Evolutionary conservation across 1,140 invertebrate species (phyloP).

Genomic region (Heliconius eleuchia): DNA sequence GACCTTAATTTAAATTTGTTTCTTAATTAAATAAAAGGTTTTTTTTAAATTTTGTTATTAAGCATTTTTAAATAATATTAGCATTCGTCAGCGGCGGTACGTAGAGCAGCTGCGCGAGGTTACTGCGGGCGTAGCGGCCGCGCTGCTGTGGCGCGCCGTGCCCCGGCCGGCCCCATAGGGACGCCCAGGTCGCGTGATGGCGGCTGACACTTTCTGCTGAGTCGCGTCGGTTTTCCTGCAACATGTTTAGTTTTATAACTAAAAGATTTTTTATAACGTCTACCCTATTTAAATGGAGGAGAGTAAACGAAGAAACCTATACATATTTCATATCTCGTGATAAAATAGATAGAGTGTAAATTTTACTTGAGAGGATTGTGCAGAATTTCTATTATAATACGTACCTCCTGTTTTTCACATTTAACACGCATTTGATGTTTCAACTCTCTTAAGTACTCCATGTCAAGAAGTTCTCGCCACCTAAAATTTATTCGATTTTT

Average conservation of each 20-base stretch:
- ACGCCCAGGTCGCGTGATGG: conserved; percentile 86
- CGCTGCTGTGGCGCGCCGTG: conserved; percentile 83
- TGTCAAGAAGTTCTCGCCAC: conserved; percentile 66
- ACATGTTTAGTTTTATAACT: background rate
- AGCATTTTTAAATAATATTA: conserved; percentile 8
- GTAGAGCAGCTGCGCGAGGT: conserved; percentile 66
- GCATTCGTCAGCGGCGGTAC: conserved; percentile 51
- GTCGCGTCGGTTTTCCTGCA: conserved; percentile 76
- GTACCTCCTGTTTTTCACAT: conserved; percentile 62
- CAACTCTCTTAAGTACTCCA: conserved; percentile 63
- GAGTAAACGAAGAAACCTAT: no score
- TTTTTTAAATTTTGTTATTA: background rate
- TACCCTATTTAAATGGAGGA: no score
- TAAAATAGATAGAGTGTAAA: background rate
- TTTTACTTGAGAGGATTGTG: background rate
- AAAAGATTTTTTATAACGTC: no score
- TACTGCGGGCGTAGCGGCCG: conserved; percentile 67
- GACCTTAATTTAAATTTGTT: no score
- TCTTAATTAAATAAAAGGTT: no score
- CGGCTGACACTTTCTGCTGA: conserved; percentile 82
- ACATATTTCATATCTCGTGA: background rate
- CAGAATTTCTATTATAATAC: background rate
- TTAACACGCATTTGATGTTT: conserved; percentile 72
- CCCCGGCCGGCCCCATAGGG: conserved; percentile 86
- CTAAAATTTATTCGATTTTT: conserved; percentile 41